phyloP scores from a whole-genome alignment of 2,888 invertebrate genomes.

The Clepsis dumicolana region DNA sequence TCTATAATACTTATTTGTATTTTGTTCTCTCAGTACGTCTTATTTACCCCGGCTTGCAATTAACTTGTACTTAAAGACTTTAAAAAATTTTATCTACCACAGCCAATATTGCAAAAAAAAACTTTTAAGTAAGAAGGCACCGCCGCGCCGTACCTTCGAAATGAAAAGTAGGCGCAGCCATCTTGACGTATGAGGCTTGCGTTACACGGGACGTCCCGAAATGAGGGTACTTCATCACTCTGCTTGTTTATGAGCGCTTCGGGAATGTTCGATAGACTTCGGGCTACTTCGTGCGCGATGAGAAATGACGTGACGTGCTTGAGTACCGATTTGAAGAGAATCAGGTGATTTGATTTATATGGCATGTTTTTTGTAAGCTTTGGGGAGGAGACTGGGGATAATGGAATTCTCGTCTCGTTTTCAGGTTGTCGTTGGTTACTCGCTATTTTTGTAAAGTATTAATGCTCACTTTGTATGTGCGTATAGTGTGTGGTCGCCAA shows the following conservation, averaged over 20 bases:
- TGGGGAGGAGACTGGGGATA: not conserved
- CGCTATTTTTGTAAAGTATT: not conserved
- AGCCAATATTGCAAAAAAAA: not conserved
- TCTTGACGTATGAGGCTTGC: constrained; percentile 64
- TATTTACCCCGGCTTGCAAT: too few relatives aligned
- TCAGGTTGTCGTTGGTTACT: not conserved
- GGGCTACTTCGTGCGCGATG: constrained; percentile 18
- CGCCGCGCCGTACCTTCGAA: constrained; percentile 1
- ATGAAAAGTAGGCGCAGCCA: constrained; percentile 65
- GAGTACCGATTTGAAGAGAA: constrained; percentile 24
- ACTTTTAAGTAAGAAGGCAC: constrained; percentile 10
- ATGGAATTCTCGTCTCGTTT: not conserved
- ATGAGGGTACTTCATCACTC: constrained; percentile 66
- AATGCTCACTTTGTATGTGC: not conserved
- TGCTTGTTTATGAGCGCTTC: constrained; percentile 58
- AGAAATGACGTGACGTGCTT: constrained; percentile 24
- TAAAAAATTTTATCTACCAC: too few relatives aligned
- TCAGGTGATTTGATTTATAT: constrained; percentile 13
- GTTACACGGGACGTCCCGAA: constrained; percentile 62
- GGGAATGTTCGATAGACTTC: constrained; percentile 38
- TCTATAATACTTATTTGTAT: too few relatives aligned
- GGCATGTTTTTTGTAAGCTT: not conserved
- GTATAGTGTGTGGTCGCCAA: too few relatives aligned
- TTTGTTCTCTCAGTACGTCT: too few relatives aligned
- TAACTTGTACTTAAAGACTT: too few relatives aligned